A percentile compares a stretch with the other conserved stretches of the same genome.
Conservation (phyloP, 2,113 vertebrate species). For the Gymnarchus niloticus region DNA sequence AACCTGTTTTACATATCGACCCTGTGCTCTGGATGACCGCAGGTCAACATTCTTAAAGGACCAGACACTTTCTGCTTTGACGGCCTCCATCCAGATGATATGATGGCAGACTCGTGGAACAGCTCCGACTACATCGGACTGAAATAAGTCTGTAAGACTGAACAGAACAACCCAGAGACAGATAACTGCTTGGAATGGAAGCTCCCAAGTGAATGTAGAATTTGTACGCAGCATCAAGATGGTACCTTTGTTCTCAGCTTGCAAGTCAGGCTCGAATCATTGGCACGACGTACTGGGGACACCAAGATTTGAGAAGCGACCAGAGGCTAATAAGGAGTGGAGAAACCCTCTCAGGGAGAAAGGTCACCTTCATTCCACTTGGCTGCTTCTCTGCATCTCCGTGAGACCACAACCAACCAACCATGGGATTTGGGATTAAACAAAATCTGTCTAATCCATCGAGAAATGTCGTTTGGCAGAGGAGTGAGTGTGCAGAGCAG, state of each 20-base stretch:
- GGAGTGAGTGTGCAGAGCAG: not conserved
- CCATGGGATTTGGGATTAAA: not conserved
- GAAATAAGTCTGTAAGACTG: not conserved
- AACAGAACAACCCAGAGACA: not conserved
- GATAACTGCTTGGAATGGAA: not conserved
- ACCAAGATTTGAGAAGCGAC: not conserved
- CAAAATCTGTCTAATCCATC: constrained; percentile 10
- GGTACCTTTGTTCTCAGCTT: not conserved
- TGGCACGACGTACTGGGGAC: not conserved
- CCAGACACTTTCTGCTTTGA: not conserved
- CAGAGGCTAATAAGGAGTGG: not conserved
- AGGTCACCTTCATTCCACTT: not conserved
- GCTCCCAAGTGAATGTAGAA: not conserved
- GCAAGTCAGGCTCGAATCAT: not conserved
- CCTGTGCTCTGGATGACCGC: not conserved
- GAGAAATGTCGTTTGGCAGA: constrained; percentile 12
- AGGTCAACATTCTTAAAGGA: not conserved
- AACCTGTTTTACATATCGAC: not conserved
- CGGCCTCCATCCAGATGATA: not conserved
- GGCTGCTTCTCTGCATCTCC: not conserved
- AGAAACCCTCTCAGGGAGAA: not conserved
- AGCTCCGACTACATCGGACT: not conserved
- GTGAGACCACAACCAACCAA: not conserved
- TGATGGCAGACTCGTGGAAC: not conserved
- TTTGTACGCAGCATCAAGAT: not conserved